Conservation (phyloP, 1,140 invertebrate genomes). For the Lordiphosa clarofinis region DNA sequence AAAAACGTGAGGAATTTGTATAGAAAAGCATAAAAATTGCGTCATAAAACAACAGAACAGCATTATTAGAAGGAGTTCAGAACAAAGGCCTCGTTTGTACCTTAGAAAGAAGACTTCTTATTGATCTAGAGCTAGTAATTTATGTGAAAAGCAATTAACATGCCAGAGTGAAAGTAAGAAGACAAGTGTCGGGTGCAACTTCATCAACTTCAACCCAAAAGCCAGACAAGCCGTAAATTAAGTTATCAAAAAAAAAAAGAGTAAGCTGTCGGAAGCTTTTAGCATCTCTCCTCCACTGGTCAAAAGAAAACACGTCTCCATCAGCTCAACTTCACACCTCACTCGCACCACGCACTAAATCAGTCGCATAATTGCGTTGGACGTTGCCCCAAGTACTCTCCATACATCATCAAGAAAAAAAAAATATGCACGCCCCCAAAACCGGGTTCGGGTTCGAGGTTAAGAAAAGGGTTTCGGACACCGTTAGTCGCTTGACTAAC, state of each 20-base stretch:
- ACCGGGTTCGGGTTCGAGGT: slow-evolving; percentile 20
- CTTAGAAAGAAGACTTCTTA: background rate
- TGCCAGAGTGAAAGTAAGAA: slow-evolving; percentile 63
- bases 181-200: slow-evolving; percentile 48
- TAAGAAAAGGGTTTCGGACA: slow-evolving; percentile 18
- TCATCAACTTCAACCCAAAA: slow-evolving; percentile 45
- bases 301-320: background rate
- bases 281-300: slow-evolving; percentile 44
- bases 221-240: slow-evolving; percentile 64
- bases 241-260: slow-evolving; percentile 57
- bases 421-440: slow-evolving; percentile 57
- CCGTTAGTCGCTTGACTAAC: slow-evolving; percentile 45
- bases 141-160: slow-evolving; percentile 56
- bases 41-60: slow-evolving; percentile 4
- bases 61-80: background rate
- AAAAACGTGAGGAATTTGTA: background rate
- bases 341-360: slow-evolving; percentile 61
- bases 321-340: slow-evolving; percentile 65
- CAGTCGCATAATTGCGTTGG: slow-evolving; percentile 67
- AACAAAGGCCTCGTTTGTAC: background rate
- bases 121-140: slow-evolving; percentile 15
- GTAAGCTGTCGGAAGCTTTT: slow-evolving; percentile 67
- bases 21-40: slow-evolving; percentile 2
- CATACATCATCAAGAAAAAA: slow-evolving; percentile 57
- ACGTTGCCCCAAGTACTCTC: slow-evolving; percentile 28